Conservation (phyloP, 2,888 invertebrate genomes). For the Homarus gammarus region DNA sequence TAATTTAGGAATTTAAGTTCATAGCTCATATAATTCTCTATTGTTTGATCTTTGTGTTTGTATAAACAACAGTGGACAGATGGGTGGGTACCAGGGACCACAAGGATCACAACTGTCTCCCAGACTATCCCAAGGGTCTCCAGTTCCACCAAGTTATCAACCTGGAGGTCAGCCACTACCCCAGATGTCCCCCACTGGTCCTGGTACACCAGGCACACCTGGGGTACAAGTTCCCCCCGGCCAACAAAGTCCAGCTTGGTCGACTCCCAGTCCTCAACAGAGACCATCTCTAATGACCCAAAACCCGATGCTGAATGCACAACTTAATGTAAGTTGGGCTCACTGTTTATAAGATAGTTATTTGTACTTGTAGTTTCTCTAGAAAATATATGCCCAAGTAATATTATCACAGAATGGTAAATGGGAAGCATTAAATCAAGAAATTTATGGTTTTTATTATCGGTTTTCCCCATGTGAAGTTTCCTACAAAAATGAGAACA, state of each 20-base stretch:
- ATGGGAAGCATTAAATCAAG: too few relatives aligned
- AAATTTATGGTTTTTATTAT: too few relatives aligned
- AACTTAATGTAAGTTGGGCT: conserved; percentile 48
- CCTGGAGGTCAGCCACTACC: conserved; percentile 66
- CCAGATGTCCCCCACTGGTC: conserved; percentile 73
- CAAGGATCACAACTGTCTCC: conserved; percentile 73
- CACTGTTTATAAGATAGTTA: too few relatives aligned
- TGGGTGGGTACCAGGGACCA: conserved; percentile 56
- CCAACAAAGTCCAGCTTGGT: conserved; percentile 74
- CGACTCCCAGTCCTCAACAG: conserved; percentile 57
- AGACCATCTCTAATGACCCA: conserved; percentile 61
- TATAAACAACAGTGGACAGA: conserved; percentile 62
- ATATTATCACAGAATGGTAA: too few relatives aligned
- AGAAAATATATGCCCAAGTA: too few relatives aligned
- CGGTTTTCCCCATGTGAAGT: too few relatives aligned
- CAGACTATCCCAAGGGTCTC: conserved; percentile 71
- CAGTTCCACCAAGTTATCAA: conserved; percentile 68
- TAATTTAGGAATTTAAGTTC: too few relatives aligned
- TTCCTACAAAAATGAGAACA: too few relatives aligned
- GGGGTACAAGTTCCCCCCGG: conserved; percentile 67
- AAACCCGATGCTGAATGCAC: conserved; percentile 72
- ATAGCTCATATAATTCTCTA: background rate
- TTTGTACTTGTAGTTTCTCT: too few relatives aligned
- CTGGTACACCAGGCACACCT: conserved; percentile 53
- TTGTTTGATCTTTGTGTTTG: background rate